Conservation (phyloP, 2,888 invertebrate genomes). For the Brachylomia viminalis region DNA sequence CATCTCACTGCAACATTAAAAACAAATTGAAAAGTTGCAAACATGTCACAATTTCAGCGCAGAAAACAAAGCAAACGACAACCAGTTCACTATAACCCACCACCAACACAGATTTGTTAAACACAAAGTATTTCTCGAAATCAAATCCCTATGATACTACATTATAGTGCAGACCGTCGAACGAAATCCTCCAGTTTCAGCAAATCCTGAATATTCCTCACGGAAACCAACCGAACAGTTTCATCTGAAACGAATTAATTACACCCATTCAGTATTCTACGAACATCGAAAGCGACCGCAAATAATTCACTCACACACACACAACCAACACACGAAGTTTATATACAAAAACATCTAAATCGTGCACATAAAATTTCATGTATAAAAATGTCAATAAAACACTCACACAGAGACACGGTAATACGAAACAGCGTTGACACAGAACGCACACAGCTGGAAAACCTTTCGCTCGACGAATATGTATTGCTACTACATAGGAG, state of each 20-base stretch:
- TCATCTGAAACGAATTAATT: conserved; percentile 87
- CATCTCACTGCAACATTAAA: conserved; percentile 37
- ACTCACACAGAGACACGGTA: conserved; percentile 74
- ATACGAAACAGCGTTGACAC: conserved; percentile 66
- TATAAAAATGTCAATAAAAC: conserved; percentile 90
- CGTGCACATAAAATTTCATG: conserved; percentile 87
- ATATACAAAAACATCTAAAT: conserved; percentile 83
- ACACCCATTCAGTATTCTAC: conserved; percentile 85
- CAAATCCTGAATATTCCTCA: conserved; percentile 65
- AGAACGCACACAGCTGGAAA: conserved; percentile 70
- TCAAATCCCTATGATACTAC: conserved; percentile 29
- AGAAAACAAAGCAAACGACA: conserved; percentile 1
- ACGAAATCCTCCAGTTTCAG: conserved; percentile 46
- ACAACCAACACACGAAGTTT: conserved; percentile 59
- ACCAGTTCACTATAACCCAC: neutral
- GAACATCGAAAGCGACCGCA: conserved; percentile 84
- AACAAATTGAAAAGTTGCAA: conserved; percentile 46
- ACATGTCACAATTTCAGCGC: neutral
- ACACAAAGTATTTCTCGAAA: conserved; percentile 40
- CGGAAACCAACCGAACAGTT: conserved; percentile 70
- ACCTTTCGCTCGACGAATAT: conserved; percentile 81
- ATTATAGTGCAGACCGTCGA: conserved; percentile 48
- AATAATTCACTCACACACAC: conserved; percentile 79
- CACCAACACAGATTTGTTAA: conserved; percentile 22
- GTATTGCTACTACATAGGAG: conserved; percentile 83